Evolutionary conservation across 1,140 invertebrate species (phyloP).

Genomic region (Daktulosphaira vitifoliae): DNA sequence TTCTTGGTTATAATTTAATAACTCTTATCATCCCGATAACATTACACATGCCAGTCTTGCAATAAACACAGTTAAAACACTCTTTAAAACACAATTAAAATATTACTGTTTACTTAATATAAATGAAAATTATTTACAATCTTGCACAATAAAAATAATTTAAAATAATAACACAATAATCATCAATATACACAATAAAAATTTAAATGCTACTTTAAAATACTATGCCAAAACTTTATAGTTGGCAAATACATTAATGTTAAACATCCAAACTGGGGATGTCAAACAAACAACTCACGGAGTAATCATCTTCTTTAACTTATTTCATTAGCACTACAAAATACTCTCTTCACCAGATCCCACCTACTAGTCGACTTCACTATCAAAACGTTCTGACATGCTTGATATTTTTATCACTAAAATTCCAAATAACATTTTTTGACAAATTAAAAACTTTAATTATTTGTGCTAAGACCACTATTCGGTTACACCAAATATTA

Average conservation of each 20-base stretch:
- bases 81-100: background rate
- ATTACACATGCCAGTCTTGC: background rate
- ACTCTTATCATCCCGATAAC: background rate
- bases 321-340: background rate
- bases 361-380: background rate
- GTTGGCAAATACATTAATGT: background rate
- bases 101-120: background rate
- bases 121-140: background rate
- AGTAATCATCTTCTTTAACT: background rate
- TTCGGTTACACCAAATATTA: background rate
- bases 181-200: background rate
- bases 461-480: background rate
- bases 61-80: too few relatives aligned
- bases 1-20: background rate
- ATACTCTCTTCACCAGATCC: background rate
- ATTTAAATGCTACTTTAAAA: background rate
- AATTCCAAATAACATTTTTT: background rate
- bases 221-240: background rate
- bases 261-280: background rate
- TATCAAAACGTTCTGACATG: background rate
- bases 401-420: slow-evolving; percentile 2
- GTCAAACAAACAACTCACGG: background rate
- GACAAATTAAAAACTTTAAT: slow-evolving; percentile 9
- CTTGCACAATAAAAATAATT: background rate
- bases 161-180: background rate